Base-by-base conservation (phyloP, 2,797 vertebrate genomes). In the Steatocranus sp. region DNA sequence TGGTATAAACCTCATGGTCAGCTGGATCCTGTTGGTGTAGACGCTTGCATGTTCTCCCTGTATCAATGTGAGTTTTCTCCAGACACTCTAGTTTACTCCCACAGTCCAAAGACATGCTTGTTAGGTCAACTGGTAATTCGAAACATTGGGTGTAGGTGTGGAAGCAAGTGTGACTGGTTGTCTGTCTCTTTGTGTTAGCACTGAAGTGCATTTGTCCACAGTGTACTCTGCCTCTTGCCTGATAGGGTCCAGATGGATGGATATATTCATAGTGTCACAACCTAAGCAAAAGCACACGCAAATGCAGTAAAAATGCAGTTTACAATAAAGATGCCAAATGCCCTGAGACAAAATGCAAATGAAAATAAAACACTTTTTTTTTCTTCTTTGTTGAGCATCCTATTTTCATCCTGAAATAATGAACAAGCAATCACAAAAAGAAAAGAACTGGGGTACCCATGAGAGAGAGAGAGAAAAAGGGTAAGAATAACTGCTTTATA, bases 371-470 rank as follows among this genome's bases (percentile, higher is more conserved):
- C 20, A 10, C 2, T 27, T 34, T 49, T 30, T 27, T 38, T 34
- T 25, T 2, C 14, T 38, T 83, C 18, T 75, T 56, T 77, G 68
- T 86, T 90, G 82, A 82, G 53, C 84, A 89, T 86, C 34, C 11
- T 83, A 53, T 90, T 82, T 85, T 89, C 80, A 83, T 75, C 58
- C 63, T 85, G 23, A 82, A 80, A 80, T 90, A 77, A 82, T 82
- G 34, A 76, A 82, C 50, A 48, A 82, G 32, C 34, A 76, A 80
- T 53, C 30, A 63, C 68, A 43, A 75, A 77, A 36, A 25, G 5
- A 80, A 15, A 76, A 3, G 20, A 83, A 78, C 46, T 51, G 76
- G 73, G 63, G 51, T 83, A 20, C 20, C 76, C 25, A 32, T 78
- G 75, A 81, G 82, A 82, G 50, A 17, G 43, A 15, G 48, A 50